phyloP scores from a whole-genome alignment of 2,888 invertebrate species.

The Drosophila subsilvestris region DNA sequence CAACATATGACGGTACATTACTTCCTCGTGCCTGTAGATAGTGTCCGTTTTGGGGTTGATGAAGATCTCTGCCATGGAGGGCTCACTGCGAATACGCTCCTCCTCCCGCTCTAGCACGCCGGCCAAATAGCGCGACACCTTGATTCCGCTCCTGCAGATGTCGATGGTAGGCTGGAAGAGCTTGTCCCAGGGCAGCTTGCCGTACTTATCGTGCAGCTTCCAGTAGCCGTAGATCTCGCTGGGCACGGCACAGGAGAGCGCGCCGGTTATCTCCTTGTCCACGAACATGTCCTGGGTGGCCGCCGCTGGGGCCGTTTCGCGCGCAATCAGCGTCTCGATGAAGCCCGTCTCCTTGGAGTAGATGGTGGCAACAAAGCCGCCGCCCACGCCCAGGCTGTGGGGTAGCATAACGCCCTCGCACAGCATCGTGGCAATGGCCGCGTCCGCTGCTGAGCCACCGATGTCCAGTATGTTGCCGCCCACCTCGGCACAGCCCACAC shows the following conservation, averaged over 20 bases:
- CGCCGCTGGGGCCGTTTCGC: constrained; percentile 90
- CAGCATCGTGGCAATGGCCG: constrained; percentile 92
- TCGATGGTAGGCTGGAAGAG: constrained; percentile 91
- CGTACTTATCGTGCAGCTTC: constrained; percentile 89
- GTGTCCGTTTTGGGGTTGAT: constrained; percentile 86
- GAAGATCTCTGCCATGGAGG: constrained; percentile 87
- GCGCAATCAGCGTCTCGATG: constrained; percentile 88
- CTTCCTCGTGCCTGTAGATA: constrained; percentile 85
- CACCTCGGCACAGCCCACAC: constrained; percentile 89
- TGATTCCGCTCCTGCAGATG: constrained; percentile 89
- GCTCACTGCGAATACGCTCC: constrained; percentile 86
- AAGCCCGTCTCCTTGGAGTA: constrained; percentile 87
- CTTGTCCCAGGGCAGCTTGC: constrained; percentile 90
- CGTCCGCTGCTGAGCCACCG: constrained; percentile 92
- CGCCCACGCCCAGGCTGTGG: constrained; percentile 94
- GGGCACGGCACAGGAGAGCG: constrained; percentile 91
- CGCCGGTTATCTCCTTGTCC: constrained; percentile 81
- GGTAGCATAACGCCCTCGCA: constrained; percentile 94
- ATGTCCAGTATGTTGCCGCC: constrained; percentile 89
- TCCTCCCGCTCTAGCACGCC: constrained; percentile 85
- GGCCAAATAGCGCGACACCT: constrained; percentile 88
- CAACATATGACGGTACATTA: constrained; percentile 87
- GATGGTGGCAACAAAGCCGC: constrained; percentile 94
- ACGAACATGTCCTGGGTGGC: constrained; percentile 89
- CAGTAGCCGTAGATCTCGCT: constrained; percentile 94